Evolutionary conservation across 37 sponge, comb jelly and placozoan genomes (phyloP).

Genomic region (Crambe crambe): DNA sequence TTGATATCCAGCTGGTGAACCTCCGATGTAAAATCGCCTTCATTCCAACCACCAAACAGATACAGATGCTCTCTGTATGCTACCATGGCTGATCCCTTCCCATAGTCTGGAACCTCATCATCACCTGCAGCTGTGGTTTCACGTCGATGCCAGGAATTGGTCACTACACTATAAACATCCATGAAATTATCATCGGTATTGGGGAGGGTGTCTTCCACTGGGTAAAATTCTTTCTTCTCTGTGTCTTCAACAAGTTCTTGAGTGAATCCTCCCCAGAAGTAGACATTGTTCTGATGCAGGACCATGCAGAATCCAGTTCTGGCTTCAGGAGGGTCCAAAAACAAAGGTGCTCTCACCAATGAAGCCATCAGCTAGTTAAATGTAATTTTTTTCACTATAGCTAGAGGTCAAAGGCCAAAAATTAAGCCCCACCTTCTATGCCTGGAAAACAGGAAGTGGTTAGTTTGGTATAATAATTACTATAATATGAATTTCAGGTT

Average conservation of each 20-base stretch:
- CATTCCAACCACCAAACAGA: constrained; percentile 42
- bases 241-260: neutral
- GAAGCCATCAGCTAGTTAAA: too few species aligned
- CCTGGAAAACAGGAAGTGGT: too few species aligned
- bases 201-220: constrained; percentile 14
- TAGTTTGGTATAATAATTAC: too few species aligned
- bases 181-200: constrained; percentile 14
- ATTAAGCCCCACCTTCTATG: too few species aligned
- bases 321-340: neutral
- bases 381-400: too few species aligned
- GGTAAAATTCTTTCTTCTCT: neutral
- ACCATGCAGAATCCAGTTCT: neutral
- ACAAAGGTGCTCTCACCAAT: neutral
- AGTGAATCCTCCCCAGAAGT: constrained; percentile 14
- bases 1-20: neutral
- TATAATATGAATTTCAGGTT: neutral
- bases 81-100: constrained; percentile 5
- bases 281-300: neutral
- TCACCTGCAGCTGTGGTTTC: too few species aligned
- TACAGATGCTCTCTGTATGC: constrained; percentile 6
- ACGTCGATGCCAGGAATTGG: neutral
- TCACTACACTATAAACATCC: neutral
- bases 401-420: too few species aligned
- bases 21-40: neutral
- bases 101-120: neutral